Evolutionary conservation across 2,113 vertebrate genomes (phyloP).

Genomic region (Gobius niger): DNA sequence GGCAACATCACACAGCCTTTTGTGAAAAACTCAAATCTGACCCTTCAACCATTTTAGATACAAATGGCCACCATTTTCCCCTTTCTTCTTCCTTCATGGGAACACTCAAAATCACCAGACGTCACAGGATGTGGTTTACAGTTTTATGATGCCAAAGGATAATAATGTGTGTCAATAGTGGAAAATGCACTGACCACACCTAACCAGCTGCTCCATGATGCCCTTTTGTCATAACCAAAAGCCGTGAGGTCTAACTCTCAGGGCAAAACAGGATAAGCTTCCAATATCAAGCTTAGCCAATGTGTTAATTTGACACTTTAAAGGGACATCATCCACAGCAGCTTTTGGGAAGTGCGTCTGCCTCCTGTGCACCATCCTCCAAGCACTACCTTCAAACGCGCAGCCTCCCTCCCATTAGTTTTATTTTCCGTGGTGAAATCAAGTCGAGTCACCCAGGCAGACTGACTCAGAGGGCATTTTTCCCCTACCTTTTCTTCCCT

Average conservation of each 20-base stretch:
- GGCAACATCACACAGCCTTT: not conserved
- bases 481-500: conserved; percentile 39
- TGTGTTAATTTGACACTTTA: no score
- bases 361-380: conserved; percentile 16
- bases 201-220: no score
- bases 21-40: not conserved
- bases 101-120: no score
- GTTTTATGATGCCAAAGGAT: no score
- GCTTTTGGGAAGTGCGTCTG: not conserved
- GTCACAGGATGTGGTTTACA: no score
- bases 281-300: no score
- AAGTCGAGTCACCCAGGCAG: conserved; percentile 38
- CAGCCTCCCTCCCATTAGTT: conserved; percentile 12
- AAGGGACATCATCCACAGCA: not conserved
- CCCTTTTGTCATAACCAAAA: no score
- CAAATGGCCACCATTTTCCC: not conserved
- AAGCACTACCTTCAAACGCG: conserved; percentile 26
- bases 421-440: not conserved
- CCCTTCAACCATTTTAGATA: not conserved
- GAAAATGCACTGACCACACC: no score
- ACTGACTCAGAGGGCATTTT: conserved; percentile 26
- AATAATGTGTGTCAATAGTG: no score
- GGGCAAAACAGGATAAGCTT: no score
- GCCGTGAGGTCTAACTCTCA: no score
- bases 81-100: not conserved